Evolutionary conservation across 2,888 invertebrate genomes (phyloP).

Genomic region (Globia sparganii): DNA sequence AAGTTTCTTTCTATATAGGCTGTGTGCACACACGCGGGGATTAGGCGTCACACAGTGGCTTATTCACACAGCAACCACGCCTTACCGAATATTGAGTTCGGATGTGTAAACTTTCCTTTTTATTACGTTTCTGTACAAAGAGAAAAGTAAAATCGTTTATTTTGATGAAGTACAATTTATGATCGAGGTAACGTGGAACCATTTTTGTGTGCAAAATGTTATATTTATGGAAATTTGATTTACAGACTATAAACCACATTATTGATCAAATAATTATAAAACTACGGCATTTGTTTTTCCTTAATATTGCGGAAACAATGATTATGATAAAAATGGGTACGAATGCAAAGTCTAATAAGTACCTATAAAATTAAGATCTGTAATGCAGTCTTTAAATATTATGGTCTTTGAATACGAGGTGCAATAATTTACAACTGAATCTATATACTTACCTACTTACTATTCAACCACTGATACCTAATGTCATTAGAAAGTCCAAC

Average conservation of each 20-base stretch:
- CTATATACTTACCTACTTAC: background rate
- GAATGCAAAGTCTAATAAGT: background rate
- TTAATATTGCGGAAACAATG: background rate
- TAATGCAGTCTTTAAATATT: background rate
- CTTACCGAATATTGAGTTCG: constrained; percentile 68
- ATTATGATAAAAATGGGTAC: background rate
- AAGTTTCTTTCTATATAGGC: constrained; percentile 60
- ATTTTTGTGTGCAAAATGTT: constrained; percentile 3
- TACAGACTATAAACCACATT: background rate
- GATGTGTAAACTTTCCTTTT: constrained; percentile 59
- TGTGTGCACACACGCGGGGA: constrained; percentile 46
- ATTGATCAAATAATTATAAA: background rate
- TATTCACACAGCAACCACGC: constrained; percentile 66
- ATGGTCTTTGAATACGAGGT: background rate
- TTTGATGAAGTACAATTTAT: constrained; percentile 47
- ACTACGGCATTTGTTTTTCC: background rate
- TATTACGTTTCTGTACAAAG: constrained; percentile 52
- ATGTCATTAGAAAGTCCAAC: background rate
- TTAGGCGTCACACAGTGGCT: constrained; percentile 67
- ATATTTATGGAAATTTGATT: background rate
- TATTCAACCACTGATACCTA: background rate
- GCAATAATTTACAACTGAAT: background rate
- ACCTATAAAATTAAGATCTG: background rate
- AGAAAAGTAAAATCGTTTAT: constrained; percentile 8
- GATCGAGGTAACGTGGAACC: constrained; percentile 10